phyloP scores from a whole-genome alignment of 2,888 invertebrate species.

The Pycnomerus fuliginosus region DNA sequence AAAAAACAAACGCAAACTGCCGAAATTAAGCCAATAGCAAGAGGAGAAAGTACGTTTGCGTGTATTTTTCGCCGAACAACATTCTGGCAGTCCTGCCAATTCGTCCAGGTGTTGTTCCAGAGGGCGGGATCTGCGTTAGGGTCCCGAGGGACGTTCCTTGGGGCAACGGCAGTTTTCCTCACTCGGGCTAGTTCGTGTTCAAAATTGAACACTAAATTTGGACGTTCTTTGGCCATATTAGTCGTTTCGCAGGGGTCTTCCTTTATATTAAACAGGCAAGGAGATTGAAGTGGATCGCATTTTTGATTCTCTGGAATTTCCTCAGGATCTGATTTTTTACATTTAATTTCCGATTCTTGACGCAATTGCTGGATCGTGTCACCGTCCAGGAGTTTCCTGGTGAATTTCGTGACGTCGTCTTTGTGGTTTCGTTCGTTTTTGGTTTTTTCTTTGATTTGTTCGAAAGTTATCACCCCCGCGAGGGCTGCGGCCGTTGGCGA shows the following conservation, averaged over 20 bases:
- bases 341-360: constrained; percentile 41
- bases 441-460: constrained; percentile 52
- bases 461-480: constrained; percentile 53
- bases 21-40: constrained; percentile 43
- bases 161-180: constrained; percentile 49
- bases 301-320: constrained; percentile 35
- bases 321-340: constrained; percentile 33
- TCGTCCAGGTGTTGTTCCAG: constrained; percentile 60
- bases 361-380: constrained; percentile 36
- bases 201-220: constrained; percentile 50
- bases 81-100: constrained; percentile 60
- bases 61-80: constrained; percentile 34
- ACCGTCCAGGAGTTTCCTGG: constrained; percentile 33
- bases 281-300: constrained; percentile 45
- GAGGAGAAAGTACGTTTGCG: constrained; percentile 38
- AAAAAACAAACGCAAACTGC: constrained; percentile 41
- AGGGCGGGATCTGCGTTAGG: constrained; percentile 55
- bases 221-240: constrained; percentile 52
- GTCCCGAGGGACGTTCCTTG: constrained; percentile 53
- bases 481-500: constrained; percentile 55
- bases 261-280: constrained; percentile 56
- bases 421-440: constrained; percentile 20
- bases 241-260: constrained; percentile 57
- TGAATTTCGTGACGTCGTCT: constrained; percentile 29
- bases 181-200: constrained; percentile 52